Conservation (phyloP, 2,797 vertebrate genomes). For the Sternarchorhynchus goeldii region DNA sequence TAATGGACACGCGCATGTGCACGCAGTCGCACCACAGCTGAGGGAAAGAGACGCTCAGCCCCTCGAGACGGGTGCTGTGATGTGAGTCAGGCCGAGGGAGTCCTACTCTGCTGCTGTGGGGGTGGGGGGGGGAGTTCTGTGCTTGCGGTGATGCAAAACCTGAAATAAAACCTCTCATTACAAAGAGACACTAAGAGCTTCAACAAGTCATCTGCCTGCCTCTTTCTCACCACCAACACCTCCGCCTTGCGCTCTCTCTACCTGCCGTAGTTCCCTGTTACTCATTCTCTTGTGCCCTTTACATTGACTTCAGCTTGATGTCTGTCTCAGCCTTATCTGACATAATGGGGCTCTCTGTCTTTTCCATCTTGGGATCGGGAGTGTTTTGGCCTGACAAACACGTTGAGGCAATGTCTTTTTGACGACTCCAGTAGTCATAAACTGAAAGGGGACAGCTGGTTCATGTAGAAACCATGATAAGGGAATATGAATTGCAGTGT, state of each 20-base stretch:
- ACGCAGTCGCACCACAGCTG: neutral
- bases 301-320: neutral
- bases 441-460: conserved; percentile 46
- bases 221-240: neutral
- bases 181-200: neutral
- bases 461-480: conserved; percentile 41
- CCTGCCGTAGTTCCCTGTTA: neutral
- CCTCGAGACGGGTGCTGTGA: neutral
- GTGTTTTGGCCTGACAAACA: conserved; percentile 23
- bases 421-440: conserved; percentile 21
- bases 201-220: neutral
- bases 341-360: neutral
- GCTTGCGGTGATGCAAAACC: neutral
- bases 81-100: neutral
- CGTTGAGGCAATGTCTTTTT: conserved; percentile 31
- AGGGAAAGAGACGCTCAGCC: neutral
- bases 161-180: too few species aligned
- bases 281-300: neutral
- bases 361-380: neutral
- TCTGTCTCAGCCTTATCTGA: neutral
- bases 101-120: too few species aligned
- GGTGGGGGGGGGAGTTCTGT: too few species aligned
- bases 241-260: neutral
- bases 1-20: conserved; percentile 4
- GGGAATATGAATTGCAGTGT: neutral